phyloP scores from a whole-genome alignment of 2,888 invertebrate species.

The Drosophila tripunctata region DNA sequence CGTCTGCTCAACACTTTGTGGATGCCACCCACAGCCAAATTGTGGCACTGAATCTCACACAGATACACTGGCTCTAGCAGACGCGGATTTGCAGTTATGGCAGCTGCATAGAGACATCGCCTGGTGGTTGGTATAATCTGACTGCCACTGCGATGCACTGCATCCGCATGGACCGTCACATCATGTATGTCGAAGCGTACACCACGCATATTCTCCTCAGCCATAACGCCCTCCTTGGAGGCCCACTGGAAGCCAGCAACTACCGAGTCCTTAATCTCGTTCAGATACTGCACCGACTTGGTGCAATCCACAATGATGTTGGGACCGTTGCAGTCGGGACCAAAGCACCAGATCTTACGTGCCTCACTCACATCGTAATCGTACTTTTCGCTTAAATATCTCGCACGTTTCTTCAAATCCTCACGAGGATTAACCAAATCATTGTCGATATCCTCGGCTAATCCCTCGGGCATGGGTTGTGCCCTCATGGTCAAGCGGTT shows the following conservation, averaged over 20 bases:
- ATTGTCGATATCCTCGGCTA: slow-evolving; percentile 98
- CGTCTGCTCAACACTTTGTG: slow-evolving; percentile 98
- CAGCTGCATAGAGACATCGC: slow-evolving; percentile 97
- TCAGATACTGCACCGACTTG: slow-evolving; percentile 99
- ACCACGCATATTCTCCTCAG: slow-evolving; percentile 98
- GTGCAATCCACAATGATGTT: slow-evolving; percentile 99
- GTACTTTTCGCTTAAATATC: slow-evolving; percentile 97
- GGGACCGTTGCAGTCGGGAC: slow-evolving; percentile 99
- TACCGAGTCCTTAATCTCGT: slow-evolving; percentile 99
- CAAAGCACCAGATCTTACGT: slow-evolving; percentile 99
- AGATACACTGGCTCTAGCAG: slow-evolving; percentile 99
- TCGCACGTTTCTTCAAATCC: slow-evolving; percentile 98
- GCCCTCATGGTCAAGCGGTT: slow-evolving; percentile 99
- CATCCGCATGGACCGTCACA: slow-evolving; percentile 99
- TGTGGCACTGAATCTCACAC: slow-evolving; percentile 99
- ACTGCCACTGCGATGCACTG: slow-evolving; percentile 99
- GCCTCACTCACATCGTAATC: slow-evolving; percentile 99
- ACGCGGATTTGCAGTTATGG: slow-evolving; percentile 96
- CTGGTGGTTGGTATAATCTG: slow-evolving; percentile 99
- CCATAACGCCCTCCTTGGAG: slow-evolving; percentile 99
- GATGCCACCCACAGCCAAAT: slow-evolving; percentile 98
- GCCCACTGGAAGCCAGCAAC: slow-evolving; percentile 99
- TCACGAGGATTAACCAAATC: slow-evolving; percentile 97
- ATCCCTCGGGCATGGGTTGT: slow-evolving; percentile 97
- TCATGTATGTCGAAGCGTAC: slow-evolving; percentile 99